Evolutionary conservation across 37 sponge, comb jelly and placozoan species (phyloP), one percentile per base, ranked within the genome.

Genomic region (Dysidea cf. avara): DNA sequence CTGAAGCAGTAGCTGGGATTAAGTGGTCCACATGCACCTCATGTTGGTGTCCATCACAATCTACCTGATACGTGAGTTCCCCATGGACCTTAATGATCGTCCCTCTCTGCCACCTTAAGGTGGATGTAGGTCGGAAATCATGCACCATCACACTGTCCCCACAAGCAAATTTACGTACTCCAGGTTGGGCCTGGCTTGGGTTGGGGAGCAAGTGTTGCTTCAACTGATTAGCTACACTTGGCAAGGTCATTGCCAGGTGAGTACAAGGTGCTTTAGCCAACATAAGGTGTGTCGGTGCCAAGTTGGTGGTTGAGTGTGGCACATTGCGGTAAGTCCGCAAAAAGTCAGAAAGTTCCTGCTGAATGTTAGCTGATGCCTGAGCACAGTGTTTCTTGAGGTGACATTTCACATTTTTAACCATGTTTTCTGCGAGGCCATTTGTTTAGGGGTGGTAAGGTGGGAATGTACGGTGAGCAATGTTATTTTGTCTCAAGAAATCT

Each of bases 191-290:
- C 62, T 61, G 46, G 5, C 7, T 43, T 43, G 46, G 46, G 46
- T 43, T 43, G 46, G 46, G 9, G 9, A 5, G 7, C 46, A 43
- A 43, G 5, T 43, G 46, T 43, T 43, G 46, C 9, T 43, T 43
- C n/a, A n/a, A n/a, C 56, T 17, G 22, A 28, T 55, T 28, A 28
- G 26, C 56, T 28, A 55, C 26, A 28, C 26, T 55, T 55, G 56
- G 56, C 56, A 55, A 55, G 56, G 26, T 28, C 56, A 55, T 55
- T 55, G 56, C 22, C 26, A 55, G 22, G 56, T 55, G 56, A 55
- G 56, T 55, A 55, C 56, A 28, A 24, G 26, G 56, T 28, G 56
- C 56, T 28, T 17, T 55, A 28, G 26, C 56, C 22, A 55, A 55
- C 5, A 55, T 55, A 55, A 55, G 22, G 26, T 55, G 26, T 28